These are phyloP conservation scores for Ernsta delagoae DNA, from an alignment of 2,888 invertebrate species.

Conservation along the genomic window DNA sequence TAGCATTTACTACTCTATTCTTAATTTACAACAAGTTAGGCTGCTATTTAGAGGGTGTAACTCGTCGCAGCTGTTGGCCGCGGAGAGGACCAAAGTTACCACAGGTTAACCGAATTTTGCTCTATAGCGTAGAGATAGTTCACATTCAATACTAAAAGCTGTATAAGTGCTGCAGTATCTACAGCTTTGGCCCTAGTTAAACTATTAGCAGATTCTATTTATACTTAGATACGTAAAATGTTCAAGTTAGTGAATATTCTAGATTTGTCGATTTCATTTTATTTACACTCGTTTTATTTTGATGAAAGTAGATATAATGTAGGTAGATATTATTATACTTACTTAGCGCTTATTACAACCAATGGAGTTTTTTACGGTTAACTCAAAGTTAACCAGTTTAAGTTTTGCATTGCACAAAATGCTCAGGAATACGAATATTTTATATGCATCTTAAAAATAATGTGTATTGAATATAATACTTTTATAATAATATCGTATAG, in stretches of 20 bases:
- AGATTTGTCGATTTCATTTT: background rate
- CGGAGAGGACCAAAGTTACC: conserved; percentile 23
- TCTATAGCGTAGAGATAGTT: conserved; percentile 33
- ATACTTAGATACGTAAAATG: conserved; percentile 6
- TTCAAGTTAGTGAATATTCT: conserved; percentile 3
- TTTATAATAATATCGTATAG: no score
- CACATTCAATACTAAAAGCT: conserved; percentile 36
- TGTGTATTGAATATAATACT: no score
- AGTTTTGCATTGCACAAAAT: no score
- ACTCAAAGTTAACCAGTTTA: no score
- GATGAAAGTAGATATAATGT: no score
- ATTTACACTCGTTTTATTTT: no score
- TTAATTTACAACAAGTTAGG: conserved; percentile 1
- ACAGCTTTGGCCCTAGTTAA: conserved; percentile 30
- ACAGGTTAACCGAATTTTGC: conserved; percentile 35
- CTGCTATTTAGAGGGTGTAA: conserved; percentile 14
- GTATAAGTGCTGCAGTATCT: conserved; percentile 35
- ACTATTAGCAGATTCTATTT: conserved; percentile 26
- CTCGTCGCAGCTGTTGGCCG: conserved; percentile 3
- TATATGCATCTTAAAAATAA: no score
- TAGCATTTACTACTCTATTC: conserved; percentile 3
- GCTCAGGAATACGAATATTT: no score
- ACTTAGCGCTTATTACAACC: no score
- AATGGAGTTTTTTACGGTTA: no score
- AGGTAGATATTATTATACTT: no score